phyloP scores from a whole-genome alignment of 2,797 vertebrate species.

The Tenualosa ilisha region DNA sequence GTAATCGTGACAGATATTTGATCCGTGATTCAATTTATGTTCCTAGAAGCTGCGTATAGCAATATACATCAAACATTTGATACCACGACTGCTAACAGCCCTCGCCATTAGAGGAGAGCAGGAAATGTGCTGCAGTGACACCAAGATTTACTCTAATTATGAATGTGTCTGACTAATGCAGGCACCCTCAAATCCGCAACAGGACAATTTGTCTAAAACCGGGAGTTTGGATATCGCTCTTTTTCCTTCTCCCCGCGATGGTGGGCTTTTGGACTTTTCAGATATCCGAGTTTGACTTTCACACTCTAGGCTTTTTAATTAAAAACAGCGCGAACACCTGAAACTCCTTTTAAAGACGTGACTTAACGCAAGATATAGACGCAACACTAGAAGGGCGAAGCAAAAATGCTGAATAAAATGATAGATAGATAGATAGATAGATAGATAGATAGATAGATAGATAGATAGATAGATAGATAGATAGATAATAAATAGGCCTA shows the following conservation, averaged over 20 bases:
- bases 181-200: not conserved
- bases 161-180: not conserved
- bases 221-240: not conserved
- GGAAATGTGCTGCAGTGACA: not conserved
- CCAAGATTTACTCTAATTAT: not conserved
- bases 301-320: constrained; percentile 7
- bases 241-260: not conserved
- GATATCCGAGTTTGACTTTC: constrained; percentile 18
- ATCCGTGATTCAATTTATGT: constrained; percentile 62
- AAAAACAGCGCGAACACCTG: constrained; percentile 20
- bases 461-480: not conserved
- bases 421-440: not conserved
- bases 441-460: not conserved
- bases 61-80: constrained; percentile 65
- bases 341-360: not conserved
- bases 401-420: not conserved
- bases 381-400: not conserved
- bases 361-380: not conserved
- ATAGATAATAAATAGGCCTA: not conserved
- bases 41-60: constrained; percentile 56
- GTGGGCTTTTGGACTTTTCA: not conserved
- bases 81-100: constrained; percentile 40
- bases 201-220: constrained; percentile 9
- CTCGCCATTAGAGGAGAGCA: not conserved
- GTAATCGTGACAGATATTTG: constrained; percentile 62